Evolutionary conservation across 92 coral and sea anemone species (phyloP), one percentile per base, ranked within the genome.

Genomic region (Porites cylindrica): DNA sequence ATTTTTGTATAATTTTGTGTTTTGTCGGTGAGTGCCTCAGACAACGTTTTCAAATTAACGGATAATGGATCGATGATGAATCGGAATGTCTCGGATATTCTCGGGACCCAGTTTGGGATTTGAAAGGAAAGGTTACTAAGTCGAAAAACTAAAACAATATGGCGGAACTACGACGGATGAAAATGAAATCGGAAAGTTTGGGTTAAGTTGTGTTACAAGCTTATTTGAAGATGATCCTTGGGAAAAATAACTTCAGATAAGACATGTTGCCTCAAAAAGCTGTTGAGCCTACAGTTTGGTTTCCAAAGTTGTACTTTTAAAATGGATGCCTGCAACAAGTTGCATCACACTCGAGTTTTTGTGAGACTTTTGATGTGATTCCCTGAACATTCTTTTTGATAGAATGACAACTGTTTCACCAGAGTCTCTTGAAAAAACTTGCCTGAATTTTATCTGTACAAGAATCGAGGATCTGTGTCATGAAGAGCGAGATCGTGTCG

Each of bases 401-500:
- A 66, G 1, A 12, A 92, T 84, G 95, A 77, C 74, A 29, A 89
- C 92, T 1, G 43, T 94, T 53, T 92, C 97, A 20, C 93, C 97
- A 59, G 51, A 24, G 38, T 76, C 95, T 65, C 75, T 94, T 67
- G 97, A 94, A 63, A 72, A 92, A 2, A 68, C 87, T 1, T 89
- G 95, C 77, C 73, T 92, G 32, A 66, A 76, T 51, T 94, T 70
- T 74, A 87, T 94, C 29, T 70, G 95, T 62, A 24, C 70, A 3
- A 91, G 87, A 66, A 87, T 90, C 13, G 93, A 92, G 64, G 81
- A 75, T 51, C 53, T 94, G 54, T 92, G 91, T 68, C 85, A 51
- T 58, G 94, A 94, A 86, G 91, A 91, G n/a, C 66, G 73, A 38
- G 83, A 79, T 24, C 77, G 71, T 64, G 90, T 82, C 20, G 86